Conservation (phyloP, 30 jellyfish, hydroid and myxozoan genomes). For the Sanderia malayensis region DNA sequence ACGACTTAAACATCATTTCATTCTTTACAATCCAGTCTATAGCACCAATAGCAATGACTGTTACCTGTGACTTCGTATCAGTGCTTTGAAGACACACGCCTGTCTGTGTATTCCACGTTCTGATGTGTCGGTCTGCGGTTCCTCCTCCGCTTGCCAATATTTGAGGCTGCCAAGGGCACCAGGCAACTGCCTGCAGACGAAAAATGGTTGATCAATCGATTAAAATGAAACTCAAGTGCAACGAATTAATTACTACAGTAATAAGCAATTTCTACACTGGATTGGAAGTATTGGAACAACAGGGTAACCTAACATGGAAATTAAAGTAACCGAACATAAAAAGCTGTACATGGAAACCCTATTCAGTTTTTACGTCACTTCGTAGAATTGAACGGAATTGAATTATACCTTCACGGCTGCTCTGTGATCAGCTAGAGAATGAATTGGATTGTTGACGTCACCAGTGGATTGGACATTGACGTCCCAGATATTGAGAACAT, state of each 20-base stretch:
- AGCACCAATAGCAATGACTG: no score
- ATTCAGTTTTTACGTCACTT: no score
- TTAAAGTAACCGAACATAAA: no score
- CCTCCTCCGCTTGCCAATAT: conserved; percentile 98
- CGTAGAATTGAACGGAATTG: no score
- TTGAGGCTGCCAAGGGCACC: conserved; percentile 97
- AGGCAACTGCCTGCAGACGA: conserved; percentile 86
- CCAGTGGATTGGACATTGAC: conserved; percentile 52
- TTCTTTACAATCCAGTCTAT: no score
- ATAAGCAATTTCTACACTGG: no score
- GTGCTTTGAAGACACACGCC: conserved; percentile 77
- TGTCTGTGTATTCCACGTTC: conserved; percentile 80
- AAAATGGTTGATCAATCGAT: background rate
- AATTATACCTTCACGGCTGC: conserved; percentile 96
- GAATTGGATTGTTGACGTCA: conserved; percentile 58
- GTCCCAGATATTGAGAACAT: conserved; percentile 83
- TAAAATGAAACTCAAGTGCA: no score
- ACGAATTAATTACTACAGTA: no score
- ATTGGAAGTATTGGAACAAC: no score
- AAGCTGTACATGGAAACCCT: no score
- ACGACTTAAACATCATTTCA: no score
- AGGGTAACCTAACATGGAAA: no score
- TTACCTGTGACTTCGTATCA: conserved; percentile 89
- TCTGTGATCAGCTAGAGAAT: conserved; percentile 65
- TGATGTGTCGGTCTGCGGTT: conserved; percentile 84